Base-by-base conservation (phyloP, 2,888 invertebrate species). In the Imbricaverruca yamaguchii region DNA sequence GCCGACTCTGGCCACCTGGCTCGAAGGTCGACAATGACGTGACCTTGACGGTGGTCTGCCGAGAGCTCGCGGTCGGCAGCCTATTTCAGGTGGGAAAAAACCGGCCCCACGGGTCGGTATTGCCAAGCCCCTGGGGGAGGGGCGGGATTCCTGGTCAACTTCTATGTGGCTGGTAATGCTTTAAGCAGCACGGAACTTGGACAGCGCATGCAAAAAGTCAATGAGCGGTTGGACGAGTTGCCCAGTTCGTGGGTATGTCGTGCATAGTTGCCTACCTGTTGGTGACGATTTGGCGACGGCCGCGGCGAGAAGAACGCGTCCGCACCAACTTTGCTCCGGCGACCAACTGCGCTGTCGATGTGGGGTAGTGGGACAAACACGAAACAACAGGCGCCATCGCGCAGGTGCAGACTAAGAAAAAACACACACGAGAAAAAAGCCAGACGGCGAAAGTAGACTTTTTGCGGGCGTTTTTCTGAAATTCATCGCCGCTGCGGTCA, bases 341-440 rank as follows among this genome's bases (percentile, higher is more conserved):
- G 4, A 53, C 18, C 18, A 21, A 74, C 74, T 74, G 74, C 11
- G 10, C 53, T 0, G 55, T 3, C 53, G 55, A 74, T 74, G 18
- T 74, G 74, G 74, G 55, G 55, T 21, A 74, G 18, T 74, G 74
- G 74, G 74, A 74, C 74, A 74, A 74, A 74, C 55, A 74, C 9
- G 55, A 11, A 53, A 4, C 74, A 21, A 53, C 21, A 12, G 59
- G 21, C n/a, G 8, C 55, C 11, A 74, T n/a, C 18, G 74, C 74
- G 74, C 74, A 74, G 53, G 74, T 74, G 74, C 74, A 10, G 55
- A 55, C 74, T 9, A 18, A 11, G 3, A 15, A 53, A 74, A 74
- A 74, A 15, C 55, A 9, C 74, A 59, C 59, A 13, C 59, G 10
- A 12, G 18, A 74, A 74, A 74, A 74, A 74, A 69, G 9, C 53